Conservation (phyloP, 2,113 vertebrate species). For the Boleophthalmus pectinirostris region DNA sequence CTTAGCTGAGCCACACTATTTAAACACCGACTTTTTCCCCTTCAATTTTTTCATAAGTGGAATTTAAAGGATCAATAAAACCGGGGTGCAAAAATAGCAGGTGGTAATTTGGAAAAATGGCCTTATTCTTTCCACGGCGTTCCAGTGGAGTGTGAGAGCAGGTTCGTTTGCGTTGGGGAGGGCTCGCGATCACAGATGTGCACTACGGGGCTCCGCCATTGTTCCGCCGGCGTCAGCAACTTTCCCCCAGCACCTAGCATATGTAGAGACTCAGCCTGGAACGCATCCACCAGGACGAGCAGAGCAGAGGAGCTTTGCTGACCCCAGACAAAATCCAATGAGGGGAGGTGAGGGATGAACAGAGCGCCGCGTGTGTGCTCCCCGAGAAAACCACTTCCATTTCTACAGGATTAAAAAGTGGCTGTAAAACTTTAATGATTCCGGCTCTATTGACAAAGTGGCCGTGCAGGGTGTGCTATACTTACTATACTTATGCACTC, state of each 20-base stretch:
- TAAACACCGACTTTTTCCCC: background rate
- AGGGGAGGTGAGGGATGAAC: slow-evolving; percentile 66
- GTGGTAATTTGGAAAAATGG: slow-evolving; percentile 38
- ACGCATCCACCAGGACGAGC: slow-evolving; percentile 69
- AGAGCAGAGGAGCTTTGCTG: slow-evolving; percentile 69
- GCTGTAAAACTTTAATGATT: slow-evolving; percentile 61
- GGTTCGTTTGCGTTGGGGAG: slow-evolving; percentile 59
- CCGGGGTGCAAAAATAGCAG: slow-evolving; percentile 1
- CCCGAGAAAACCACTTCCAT: slow-evolving; percentile 10
- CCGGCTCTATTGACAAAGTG: slow-evolving; percentile 44
- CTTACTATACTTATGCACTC: slow-evolving; percentile 27
- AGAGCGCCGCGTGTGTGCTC: slow-evolving; percentile 14
- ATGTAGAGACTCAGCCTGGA: slow-evolving; percentile 72
- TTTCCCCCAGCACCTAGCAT: slow-evolving; percentile 72
- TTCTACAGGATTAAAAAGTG: slow-evolving; percentile 60
- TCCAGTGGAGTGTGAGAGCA: slow-evolving; percentile 39
- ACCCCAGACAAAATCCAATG: slow-evolving; percentile 69
- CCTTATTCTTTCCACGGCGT: slow-evolving; percentile 13
- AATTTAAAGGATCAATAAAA: slow-evolving; percentile 26
- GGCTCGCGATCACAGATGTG: slow-evolving; percentile 77
- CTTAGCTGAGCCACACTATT: background rate
- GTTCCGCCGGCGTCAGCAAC: slow-evolving; percentile 73
- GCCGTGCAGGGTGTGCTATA: slow-evolving; percentile 17
- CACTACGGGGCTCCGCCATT: slow-evolving; percentile 71
- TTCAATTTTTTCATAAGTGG: background rate